phyloP scores from a whole-genome alignment of 2,797 vertebrate genomes.

The Micropoecilia bifurca region DNA sequence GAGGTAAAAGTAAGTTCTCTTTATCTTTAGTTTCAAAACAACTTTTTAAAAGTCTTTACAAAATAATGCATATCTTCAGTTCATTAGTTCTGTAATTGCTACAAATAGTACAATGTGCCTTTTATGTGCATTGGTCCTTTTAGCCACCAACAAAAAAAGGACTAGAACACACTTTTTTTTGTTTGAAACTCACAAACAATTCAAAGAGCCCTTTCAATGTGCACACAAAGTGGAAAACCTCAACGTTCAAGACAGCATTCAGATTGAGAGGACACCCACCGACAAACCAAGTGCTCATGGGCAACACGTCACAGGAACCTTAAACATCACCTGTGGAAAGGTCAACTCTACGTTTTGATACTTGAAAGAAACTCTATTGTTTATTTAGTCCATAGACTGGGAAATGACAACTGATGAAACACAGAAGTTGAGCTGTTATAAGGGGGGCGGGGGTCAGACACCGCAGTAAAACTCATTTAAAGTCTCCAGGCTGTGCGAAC shows the following conservation, averaged over 20 bases:
- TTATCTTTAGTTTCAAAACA: slow-evolving; percentile 82
- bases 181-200: slow-evolving; percentile 79
- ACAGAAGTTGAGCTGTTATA: slow-evolving; percentile 18
- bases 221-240: slow-evolving; percentile 85
- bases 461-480: slow-evolving; percentile 23
- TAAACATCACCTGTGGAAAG: slow-evolving; percentile 46
- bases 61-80: slow-evolving; percentile 89
- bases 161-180: slow-evolving; percentile 73
- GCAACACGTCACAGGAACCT: slow-evolving; percentile 59
- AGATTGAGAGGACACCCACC: slow-evolving; percentile 77
- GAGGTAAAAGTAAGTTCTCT: slow-evolving; percentile 87
- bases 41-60: slow-evolving; percentile 81
- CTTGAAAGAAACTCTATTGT: slow-evolving; percentile 48
- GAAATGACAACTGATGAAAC: slow-evolving; percentile 30
- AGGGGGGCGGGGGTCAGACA: not conserved
- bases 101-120: slow-evolving; percentile 87
- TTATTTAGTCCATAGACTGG: slow-evolving; percentile 36
- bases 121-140: slow-evolving; percentile 84
- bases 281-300: slow-evolving; percentile 72
- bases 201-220: slow-evolving; percentile 88
- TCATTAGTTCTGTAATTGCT: slow-evolving; percentile 86
- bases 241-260: slow-evolving; percentile 79
- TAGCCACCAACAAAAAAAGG: slow-evolving; percentile 79
- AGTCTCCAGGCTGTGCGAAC: slow-evolving; percentile 62
- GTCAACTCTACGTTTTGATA: slow-evolving; percentile 47